Evolutionary conservation across 2,113 vertebrate species (phyloP).

Genomic region (Gopherus evgoodei): DNA sequence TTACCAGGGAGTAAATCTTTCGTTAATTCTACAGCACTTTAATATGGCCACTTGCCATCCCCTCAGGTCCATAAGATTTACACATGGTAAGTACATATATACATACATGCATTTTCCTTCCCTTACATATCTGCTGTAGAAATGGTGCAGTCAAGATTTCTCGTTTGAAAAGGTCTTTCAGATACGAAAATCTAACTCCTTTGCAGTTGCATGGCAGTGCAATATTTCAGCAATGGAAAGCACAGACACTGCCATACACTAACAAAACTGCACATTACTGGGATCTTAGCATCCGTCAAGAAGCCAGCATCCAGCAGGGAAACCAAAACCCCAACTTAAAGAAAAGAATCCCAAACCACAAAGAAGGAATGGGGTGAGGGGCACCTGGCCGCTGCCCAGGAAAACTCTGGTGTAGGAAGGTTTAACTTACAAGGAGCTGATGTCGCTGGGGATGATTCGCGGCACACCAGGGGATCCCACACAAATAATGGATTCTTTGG

Average conservation of each 20-base stretch:
- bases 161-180: neutral
- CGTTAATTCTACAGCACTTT: neutral
- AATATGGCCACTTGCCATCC: neutral
- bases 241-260: neutral
- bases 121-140: neutral
- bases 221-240: neutral
- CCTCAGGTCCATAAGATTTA: neutral
- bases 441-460: constrained; percentile 86
- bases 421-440: constrained; percentile 91
- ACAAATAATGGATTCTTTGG: constrained; percentile 94
- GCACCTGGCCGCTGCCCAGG: neutral
- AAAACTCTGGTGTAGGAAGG: neutral
- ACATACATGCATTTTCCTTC: neutral
- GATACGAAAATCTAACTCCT: neutral
- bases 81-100: neutral
- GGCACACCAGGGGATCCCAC: constrained; percentile 90
- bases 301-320: neutral
- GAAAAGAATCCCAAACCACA: neutral
- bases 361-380: neutral
- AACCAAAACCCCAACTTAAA: neutral
- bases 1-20: neutral
- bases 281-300: neutral
- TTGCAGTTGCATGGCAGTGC: neutral
- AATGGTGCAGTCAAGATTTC: neutral
- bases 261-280: neutral